phyloP scores from a whole-genome alignment of 2,888 invertebrate genomes.

The Sturmia bella region DNA sequence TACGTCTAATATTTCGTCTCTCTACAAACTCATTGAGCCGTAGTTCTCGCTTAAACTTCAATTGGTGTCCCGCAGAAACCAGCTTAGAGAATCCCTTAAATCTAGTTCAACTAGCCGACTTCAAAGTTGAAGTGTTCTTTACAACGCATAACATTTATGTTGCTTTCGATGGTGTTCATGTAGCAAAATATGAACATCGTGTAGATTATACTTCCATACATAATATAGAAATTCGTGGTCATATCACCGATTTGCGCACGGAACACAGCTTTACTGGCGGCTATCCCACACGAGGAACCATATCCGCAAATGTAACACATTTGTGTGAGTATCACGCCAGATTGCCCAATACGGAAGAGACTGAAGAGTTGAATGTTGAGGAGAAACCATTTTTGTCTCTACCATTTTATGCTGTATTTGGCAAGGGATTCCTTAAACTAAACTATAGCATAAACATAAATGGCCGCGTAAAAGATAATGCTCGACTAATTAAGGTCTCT shows the following conservation, averaged over 20 bases:
- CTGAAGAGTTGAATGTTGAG: no score
- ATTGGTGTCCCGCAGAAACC: conserved; percentile 89
- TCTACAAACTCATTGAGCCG: conserved; percentile 89
- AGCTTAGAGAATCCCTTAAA: conserved; percentile 78
- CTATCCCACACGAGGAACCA: conserved; percentile 74
- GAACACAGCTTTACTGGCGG: conserved; percentile 77
- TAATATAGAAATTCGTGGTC: conserved; percentile 85
- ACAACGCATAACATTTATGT: conserved; percentile 84
- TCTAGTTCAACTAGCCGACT: conserved; percentile 51
- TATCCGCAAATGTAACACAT: conserved; percentile 29
- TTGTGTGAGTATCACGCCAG: conserved; percentile 18
- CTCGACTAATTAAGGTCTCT: conserved; percentile 88
- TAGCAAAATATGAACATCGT: conserved; percentile 86
- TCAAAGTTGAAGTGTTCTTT: conserved; percentile 84
- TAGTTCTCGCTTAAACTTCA: conserved; percentile 85
- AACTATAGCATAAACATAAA: conserved; percentile 83
- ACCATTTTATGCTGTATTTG: conserved; percentile 79
- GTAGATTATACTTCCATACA: no score
- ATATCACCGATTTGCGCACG: conserved; percentile 83
- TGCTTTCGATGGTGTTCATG: conserved; percentile 87
- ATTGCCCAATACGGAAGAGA: conserved; percentile 9
- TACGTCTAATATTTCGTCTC: conserved; percentile 90
- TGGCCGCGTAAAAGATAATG: conserved; percentile 86
- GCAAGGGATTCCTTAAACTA: conserved; percentile 76
- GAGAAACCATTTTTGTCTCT: conserved; percentile 72